Evolutionary conservation across 2,113 vertebrate genomes (phyloP).

Genomic region (Oryzias javanicus): DNA sequence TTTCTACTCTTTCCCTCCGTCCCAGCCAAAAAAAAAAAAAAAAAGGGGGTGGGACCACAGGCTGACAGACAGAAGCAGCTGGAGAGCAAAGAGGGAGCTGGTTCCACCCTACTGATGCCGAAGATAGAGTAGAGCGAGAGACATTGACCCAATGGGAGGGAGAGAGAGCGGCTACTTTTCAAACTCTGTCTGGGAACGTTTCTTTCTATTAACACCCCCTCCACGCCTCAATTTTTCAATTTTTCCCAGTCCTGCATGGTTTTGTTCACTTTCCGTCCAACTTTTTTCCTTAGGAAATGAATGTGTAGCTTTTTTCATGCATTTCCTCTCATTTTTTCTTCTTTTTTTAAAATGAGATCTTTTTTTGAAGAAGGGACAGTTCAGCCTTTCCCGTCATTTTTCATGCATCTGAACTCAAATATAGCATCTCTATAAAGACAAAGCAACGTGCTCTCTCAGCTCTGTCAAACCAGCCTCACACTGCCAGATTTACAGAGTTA

Average conservation of each 20-base stretch:
- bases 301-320: slow-evolving; percentile 6
- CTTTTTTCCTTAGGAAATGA: slow-evolving; percentile 49
- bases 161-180: slow-evolving; percentile 35
- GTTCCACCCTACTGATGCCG: slow-evolving; percentile 59
- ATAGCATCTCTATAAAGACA: slow-evolving; percentile 49
- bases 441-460: slow-evolving; percentile 33
- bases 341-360: background rate
- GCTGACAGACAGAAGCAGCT: slow-evolving; percentile 69
- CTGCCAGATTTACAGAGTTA: slow-evolving; percentile 35
- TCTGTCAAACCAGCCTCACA: slow-evolving; percentile 22
- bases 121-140: slow-evolving; percentile 35
- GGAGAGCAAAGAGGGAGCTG: slow-evolving; percentile 52
- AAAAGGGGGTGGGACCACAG: slow-evolving; percentile 53
- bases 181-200: slow-evolving; percentile 56
- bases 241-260: slow-evolving; percentile 44
- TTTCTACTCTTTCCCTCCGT: slow-evolving; percentile 25
- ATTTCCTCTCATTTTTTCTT: background rate
- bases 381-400: slow-evolving; percentile 6
- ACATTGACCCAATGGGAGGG: slow-evolving; percentile 42
- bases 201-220: slow-evolving; percentile 43
- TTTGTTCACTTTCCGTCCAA: slow-evolving; percentile 64
- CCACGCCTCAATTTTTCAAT: slow-evolving; percentile 20
- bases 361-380: slow-evolving; percentile 13
- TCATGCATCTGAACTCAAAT: slow-evolving; percentile 20
- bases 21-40: slow-evolving; percentile 54